Percentiles rank a stretch among this genome's conserved stretches.
phyloP scores from a whole-genome alignment of 2,113 vertebrate species.

The Archilochus colubris region DNA sequence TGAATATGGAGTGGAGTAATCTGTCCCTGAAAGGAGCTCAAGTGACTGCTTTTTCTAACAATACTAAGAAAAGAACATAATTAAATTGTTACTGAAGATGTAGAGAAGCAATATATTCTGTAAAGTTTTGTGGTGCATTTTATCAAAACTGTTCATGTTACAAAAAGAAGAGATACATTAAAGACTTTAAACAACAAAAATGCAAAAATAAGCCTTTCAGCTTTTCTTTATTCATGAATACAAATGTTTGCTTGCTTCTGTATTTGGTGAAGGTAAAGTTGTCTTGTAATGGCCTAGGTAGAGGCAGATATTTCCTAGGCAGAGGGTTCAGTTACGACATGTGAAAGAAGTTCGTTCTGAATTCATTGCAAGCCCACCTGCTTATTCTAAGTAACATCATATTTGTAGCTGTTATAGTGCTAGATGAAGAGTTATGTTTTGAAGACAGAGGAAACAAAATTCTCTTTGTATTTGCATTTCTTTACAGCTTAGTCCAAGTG shows the following conservation, averaged over 20 bases:
- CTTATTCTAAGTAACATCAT: background rate
- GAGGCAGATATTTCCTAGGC: background rate
- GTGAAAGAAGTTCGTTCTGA: background rate
- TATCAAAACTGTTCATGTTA: background rate
- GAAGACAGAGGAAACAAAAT: background rate
- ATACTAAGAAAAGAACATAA: background rate
- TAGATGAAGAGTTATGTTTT: background rate
- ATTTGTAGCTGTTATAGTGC: background rate
- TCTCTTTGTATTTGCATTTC: background rate
- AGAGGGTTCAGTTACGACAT: background rate
- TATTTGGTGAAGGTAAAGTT: background rate
- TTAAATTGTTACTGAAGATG: background rate
- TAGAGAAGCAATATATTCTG: background rate
- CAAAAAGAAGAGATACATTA: background rate
- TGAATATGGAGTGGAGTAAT: background rate
- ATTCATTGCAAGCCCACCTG: background rate
- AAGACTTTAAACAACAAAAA: background rate
- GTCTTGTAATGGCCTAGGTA: background rate
- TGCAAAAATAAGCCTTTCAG: background rate
- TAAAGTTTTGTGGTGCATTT: slow-evolving; percentile 6
- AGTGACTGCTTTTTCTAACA: background rate
- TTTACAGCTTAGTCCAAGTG: background rate
- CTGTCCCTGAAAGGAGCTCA: background rate
- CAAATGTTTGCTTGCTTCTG: background rate
- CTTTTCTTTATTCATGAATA: background rate